Percentiles rank a stretch among this genome's conserved stretches.
Evolutionary conservation across 2,888 invertebrate species (phyloP).

Genomic region (Cinara cedri): DNA sequence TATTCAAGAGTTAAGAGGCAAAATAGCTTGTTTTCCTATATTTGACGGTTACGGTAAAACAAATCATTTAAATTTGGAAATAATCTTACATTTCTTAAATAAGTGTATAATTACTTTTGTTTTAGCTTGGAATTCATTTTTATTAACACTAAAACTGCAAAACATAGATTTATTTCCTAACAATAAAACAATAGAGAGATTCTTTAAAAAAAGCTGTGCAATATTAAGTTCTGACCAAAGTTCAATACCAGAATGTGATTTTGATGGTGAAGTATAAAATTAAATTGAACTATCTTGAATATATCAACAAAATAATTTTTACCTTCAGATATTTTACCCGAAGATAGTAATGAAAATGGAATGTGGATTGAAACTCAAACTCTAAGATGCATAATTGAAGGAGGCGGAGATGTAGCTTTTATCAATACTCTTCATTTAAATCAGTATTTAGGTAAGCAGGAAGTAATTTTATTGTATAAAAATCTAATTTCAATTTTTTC

Average conservation of each 20-base stretch:
- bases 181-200: slow-evolving; percentile 65
- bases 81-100: neutral
- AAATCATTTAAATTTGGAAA: slow-evolving; percentile 2
- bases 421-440: slow-evolving; percentile 70
- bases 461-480: too few relatives aligned
- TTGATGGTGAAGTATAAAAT: slow-evolving; percentile 59
- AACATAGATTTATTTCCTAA: slow-evolving; percentile 60
- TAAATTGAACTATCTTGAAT: neutral
- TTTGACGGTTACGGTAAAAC: slow-evolving; percentile 62
- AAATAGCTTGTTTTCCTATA: slow-evolving; percentile 80
- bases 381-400: slow-evolving; percentile 71
- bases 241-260: slow-evolving; percentile 60
- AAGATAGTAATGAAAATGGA: slow-evolving; percentile 61
- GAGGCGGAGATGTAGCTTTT: slow-evolving; percentile 79
- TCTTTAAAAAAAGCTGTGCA: slow-evolving; percentile 74
- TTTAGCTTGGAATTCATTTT: slow-evolving; percentile 58
- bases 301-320: slow-evolving; percentile 5
- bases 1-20: slow-evolving; percentile 73
- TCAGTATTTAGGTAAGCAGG: slow-evolving; percentile 68
- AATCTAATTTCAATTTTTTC: neutral
- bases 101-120: neutral
- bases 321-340: slow-evolving; percentile 34
- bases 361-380: slow-evolving; percentile 70
- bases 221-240: slow-evolving; percentile 60
- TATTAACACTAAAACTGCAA: slow-evolving; percentile 45